These are phyloP conservation scores for Eudasyphora cyanicolor DNA, from an alignment of 2,888 invertebrate genomes.

Conservation along the genomic window DNA sequence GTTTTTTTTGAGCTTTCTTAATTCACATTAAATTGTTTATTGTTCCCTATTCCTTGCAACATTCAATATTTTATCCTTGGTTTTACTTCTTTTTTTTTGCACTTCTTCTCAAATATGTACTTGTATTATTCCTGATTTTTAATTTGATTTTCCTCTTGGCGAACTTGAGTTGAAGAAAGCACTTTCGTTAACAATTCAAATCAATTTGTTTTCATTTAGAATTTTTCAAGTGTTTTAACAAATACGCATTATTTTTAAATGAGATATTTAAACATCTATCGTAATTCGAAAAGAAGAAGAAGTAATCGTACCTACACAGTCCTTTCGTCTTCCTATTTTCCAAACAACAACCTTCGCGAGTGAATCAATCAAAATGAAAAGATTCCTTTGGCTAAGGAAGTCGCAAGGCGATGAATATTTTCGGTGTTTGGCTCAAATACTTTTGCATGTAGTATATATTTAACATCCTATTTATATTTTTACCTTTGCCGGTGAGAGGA, in stretches of 20 bases:
- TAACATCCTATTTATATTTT: constrained; percentile 15
- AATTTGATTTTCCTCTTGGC: constrained; percentile 6
- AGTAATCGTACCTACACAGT: too few relatives aligned
- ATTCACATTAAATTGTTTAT: too few relatives aligned
- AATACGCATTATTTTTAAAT: constrained; percentile 37
- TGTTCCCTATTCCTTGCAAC: too few relatives aligned
- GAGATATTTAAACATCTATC: constrained; percentile 26
- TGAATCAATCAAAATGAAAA: constrained; percentile 31
- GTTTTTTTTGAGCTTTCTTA: too few relatives aligned
- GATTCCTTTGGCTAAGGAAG: not conserved
- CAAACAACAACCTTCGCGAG: not conserved
- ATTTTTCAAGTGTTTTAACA: constrained; percentile 55
- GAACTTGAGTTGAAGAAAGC: not conserved
- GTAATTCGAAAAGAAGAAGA: not conserved
- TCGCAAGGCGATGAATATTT: not conserved
- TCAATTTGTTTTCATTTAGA: constrained; percentile 63
- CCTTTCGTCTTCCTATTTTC: too few relatives aligned
- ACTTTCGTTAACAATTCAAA: constrained; percentile 47
- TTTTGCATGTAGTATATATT: not conserved
- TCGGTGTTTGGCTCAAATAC: not conserved
- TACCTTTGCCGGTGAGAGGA: not conserved
- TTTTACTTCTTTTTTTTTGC: too few relatives aligned
- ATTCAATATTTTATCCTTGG: too few relatives aligned
- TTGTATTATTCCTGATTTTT: not conserved
- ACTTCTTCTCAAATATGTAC: not conserved